These are phyloP conservation scores for Poeciliopsis turrubarensis DNA, from an alignment of 2,113 vertebrate genomes.

Conservation along the genomic window DNA sequence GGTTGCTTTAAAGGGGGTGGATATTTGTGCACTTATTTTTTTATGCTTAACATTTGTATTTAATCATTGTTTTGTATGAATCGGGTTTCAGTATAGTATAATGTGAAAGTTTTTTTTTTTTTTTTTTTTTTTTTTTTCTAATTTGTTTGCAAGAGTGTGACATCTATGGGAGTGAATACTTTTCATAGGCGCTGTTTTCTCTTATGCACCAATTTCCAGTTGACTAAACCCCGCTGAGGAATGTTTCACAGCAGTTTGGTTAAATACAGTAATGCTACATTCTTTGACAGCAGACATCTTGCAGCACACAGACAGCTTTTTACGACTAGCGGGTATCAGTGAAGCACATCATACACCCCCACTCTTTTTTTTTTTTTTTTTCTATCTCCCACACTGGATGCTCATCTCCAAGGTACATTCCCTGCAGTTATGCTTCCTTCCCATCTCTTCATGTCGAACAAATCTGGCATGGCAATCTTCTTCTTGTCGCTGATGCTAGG, in stretches of 20 bases:
- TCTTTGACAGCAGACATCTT: slow-evolving; percentile 8
- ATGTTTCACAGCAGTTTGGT: neutral
- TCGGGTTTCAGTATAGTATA: too few relatives aligned
- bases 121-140: too few relatives aligned
- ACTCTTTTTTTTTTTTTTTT: slow-evolving; percentile 37
- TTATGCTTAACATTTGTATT: too few relatives aligned
- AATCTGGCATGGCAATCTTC: slow-evolving; percentile 70
- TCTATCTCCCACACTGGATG: slow-evolving; percentile 28
- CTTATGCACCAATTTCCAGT: neutral
- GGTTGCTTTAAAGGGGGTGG: too few relatives aligned
- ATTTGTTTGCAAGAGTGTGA: too few relatives aligned
- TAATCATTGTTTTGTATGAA: too few relatives aligned
- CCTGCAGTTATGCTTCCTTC: slow-evolving; percentile 63
- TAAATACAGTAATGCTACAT: neutral
- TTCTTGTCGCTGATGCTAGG: slow-evolving; percentile 45
- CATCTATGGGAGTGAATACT: too few relatives aligned
- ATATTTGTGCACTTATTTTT: too few relatives aligned
- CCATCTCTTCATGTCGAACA: slow-evolving; percentile 64
- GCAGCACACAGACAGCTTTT: neutral
- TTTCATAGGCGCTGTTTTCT: neutral
- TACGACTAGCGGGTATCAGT: slow-evolving; percentile 10
- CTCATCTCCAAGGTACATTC: slow-evolving; percentile 56
- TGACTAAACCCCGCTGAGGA: neutral
- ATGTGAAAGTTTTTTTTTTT: too few relatives aligned
- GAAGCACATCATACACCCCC: slow-evolving; percentile 14